These are phyloP conservation scores for Erebia ligea DNA, from an alignment of 2,888 invertebrate genomes.

Conservation along the genomic window DNA sequence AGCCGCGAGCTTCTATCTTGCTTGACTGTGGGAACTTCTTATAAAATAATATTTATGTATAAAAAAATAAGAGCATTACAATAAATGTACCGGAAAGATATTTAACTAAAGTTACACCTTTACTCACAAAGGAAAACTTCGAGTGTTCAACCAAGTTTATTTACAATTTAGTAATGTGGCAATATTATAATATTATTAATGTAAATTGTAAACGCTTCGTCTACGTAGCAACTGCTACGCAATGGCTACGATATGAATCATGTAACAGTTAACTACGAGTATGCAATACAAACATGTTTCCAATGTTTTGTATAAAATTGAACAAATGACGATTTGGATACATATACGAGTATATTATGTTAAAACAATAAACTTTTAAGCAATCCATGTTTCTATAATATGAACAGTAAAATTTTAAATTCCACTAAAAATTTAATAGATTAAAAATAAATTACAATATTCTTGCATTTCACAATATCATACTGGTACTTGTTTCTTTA, in stretches of 20 bases:
- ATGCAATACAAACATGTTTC: not conserved
- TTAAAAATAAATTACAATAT: not conserved
- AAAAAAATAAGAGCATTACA: not conserved
- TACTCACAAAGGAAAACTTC: too few relatives aligned
- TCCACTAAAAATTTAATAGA: not conserved
- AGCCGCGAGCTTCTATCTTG: not conserved
- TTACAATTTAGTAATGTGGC: too few relatives aligned
- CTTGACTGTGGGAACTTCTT: not conserved
- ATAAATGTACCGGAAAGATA: not conserved
- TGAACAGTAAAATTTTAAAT: not conserved
- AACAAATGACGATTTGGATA: too few relatives aligned
- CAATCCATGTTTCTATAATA: not conserved
- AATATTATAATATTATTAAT: too few relatives aligned
- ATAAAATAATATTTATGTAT: not conserved
- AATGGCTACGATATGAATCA: not conserved
- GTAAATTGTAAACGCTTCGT: not conserved
- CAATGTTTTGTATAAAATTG: not conserved
- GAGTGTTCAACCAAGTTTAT: too few relatives aligned
- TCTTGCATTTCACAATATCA: not conserved
- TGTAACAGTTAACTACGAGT: not conserved
- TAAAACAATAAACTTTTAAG: not conserved
- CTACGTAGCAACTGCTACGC: slow-evolving; percentile 12
- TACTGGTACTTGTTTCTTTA: not conserved
- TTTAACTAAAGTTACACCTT: too few relatives aligned
- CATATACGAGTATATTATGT: too few relatives aligned